Conservation (phyloP, 2,888 invertebrate species). For the Drosophila differens region DNA sequence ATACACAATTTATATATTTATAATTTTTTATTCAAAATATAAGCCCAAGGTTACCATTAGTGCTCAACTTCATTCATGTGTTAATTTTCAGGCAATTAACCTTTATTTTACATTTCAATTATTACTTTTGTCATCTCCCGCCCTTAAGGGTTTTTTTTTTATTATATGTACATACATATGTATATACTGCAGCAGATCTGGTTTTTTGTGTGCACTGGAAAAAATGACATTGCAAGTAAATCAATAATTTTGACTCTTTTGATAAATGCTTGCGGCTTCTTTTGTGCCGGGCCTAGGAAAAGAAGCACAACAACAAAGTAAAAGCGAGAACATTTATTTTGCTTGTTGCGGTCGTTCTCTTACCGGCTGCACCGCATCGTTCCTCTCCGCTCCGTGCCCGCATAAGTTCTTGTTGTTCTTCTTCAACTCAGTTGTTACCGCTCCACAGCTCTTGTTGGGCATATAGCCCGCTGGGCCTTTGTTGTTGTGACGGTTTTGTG, state of each 20-base stretch:
- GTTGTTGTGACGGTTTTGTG: constrained; percentile 68
- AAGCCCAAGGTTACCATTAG: background rate
- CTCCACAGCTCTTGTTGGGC: constrained; percentile 39
- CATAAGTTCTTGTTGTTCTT: background rate
- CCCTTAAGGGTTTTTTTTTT: constrained; percentile 7
- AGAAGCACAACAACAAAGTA: constrained; percentile 28
- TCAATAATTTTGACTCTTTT: constrained; percentile 66
- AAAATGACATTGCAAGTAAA: constrained; percentile 61
- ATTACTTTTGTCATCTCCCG: background rate
- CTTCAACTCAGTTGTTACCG: background rate
- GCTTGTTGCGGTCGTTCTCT: constrained; percentile 69
- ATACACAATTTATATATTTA: background rate
- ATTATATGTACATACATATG: background rate
- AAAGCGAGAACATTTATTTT: constrained; percentile 71
- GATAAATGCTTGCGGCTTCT: constrained; percentile 68
- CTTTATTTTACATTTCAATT: constrained; percentile 1
- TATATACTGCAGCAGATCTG: constrained; percentile 14
- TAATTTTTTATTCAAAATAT: background rate
- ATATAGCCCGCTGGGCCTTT: constrained; percentile 62
- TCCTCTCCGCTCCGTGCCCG: background rate
- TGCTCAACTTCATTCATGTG: background rate
- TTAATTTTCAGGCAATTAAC: constrained; percentile 2
- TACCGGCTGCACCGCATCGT: background rate
- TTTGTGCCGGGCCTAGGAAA: constrained; percentile 47
- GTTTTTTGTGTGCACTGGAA: constrained; percentile 15